Base-by-base conservation (phyloP, 2,113 vertebrate species). In the Chaetura pelagica region DNA sequence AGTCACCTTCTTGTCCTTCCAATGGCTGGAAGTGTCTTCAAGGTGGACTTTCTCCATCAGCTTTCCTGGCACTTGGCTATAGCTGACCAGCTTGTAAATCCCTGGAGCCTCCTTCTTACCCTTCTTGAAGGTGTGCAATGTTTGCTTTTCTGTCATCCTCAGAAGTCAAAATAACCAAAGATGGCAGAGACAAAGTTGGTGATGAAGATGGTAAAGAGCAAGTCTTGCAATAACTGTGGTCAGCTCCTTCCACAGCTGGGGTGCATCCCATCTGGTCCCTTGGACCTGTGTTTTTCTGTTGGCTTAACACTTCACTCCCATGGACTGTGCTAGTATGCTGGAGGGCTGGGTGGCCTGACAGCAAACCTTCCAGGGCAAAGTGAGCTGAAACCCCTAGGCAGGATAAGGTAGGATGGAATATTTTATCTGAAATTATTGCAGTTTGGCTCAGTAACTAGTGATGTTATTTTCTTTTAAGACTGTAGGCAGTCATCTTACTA, bases 401-500 rank as follows among this genome's bases (percentile, higher is more conserved):
- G 11, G 85, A 49, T 40, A 40, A 49, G 0, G 5, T 48, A 42
- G 13, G 8, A 82, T 44, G 19, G 35, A 86, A 73, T 71, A 69
- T 49, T 54, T 67, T 57, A 54, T 52, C 21, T 49, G 12, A 83
- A 80, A 46, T 34, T 17, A 7, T 84, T 84, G 34, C 4, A 21
- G 10, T 32, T 72, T 75, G 58, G 10, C 30, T 2, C 2, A 81
- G 26, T 72, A 87, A 52, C 35, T n/a, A 27, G 7, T 68, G 69
- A 88, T 94, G n/a, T 81, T 52, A 96, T 71, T 78, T 90, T 49
- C 34, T 90, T 93, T 29, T 85, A 83, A 86, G 40, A 79, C 51
- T 90, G 71, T 92, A 91, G 86, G 67, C 95, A 96, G 76, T 24
- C 38, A 34, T 92, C 69, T 93, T 94, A 88, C 89, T 96, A 96